phyloP scores from a whole-genome alignment of 1,140 invertebrate species.

The Teleopsis dalmanni region DNA sequence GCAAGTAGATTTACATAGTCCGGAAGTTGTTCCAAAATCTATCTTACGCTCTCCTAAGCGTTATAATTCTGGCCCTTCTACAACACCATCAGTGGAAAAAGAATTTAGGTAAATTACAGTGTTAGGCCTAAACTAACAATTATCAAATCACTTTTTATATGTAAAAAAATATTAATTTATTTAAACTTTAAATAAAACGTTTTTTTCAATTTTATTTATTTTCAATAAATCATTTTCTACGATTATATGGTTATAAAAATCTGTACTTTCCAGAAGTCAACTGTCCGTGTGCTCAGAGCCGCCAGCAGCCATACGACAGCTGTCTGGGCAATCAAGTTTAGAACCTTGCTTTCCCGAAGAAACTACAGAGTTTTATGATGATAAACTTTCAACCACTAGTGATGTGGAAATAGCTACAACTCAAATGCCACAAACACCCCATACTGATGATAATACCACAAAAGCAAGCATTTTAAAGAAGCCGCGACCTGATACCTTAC shows the following conservation, averaged over 20 bases:
- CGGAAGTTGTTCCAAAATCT: constrained; percentile 35
- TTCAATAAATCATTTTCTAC: not conserved
- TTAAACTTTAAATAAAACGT: not conserved
- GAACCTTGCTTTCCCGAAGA: constrained; percentile 41
- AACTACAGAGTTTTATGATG: constrained; percentile 22
- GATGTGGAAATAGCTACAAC: not conserved
- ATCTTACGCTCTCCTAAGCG: constrained; percentile 36
- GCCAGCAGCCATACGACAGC: constrained; percentile 31
- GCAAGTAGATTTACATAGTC: constrained; percentile 40
- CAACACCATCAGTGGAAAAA: constrained; percentile 40
- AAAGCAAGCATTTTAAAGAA: constrained; percentile 24
- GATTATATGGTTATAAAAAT: not conserved
- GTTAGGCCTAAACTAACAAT: no score
- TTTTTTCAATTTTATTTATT: no score
- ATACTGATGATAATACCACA: not conserved
- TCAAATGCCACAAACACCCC: not conserved
- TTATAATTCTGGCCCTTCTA: constrained; percentile 35
- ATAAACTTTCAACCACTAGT: constrained; percentile 1
- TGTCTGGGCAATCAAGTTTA: constrained; percentile 42
- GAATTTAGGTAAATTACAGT: constrained; percentile 37
- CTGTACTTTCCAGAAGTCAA: constrained; percentile 16
- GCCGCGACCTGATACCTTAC: constrained; percentile 30
- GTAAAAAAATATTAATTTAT: not conserved
- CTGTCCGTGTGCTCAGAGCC: constrained; percentile 41
- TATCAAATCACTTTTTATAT: not conserved